These are phyloP conservation scores for Melanophora roralis DNA, from an alignment of 2,888 invertebrate genomes.

Conservation along the genomic window DNA sequence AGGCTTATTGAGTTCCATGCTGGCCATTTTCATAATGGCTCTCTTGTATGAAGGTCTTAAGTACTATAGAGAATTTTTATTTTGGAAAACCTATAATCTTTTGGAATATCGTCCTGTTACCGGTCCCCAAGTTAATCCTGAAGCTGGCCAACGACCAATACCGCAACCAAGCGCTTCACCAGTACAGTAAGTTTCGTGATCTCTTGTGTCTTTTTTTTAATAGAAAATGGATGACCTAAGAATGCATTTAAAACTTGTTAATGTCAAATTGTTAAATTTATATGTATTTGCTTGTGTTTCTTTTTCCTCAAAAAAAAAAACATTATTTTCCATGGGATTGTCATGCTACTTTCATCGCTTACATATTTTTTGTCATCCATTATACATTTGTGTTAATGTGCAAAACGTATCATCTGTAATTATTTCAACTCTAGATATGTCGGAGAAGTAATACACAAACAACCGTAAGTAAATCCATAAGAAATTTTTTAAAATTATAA, in stretches of 20 bases:
- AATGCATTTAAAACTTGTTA: too few relatives aligned
- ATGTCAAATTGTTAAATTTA: constrained; percentile 40
- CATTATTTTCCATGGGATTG: not conserved
- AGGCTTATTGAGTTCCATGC: constrained; percentile 91
- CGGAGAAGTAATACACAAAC: constrained; percentile 84
- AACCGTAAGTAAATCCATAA: constrained; percentile 81
- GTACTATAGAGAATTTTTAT: constrained; percentile 85
- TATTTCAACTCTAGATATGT: constrained; percentile 79
- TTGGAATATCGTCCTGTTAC: constrained; percentile 90
- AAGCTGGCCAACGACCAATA: constrained; percentile 81
- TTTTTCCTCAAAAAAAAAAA: constrained; percentile 24
- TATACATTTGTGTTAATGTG: constrained; percentile 20
- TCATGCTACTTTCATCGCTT: constrained; percentile 43
- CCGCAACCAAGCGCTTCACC: constrained; percentile 78
- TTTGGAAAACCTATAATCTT: constrained; percentile 91
- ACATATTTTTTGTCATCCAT: constrained; percentile 41
- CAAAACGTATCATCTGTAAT: constrained; percentile 63
- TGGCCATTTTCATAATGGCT: constrained; percentile 94
- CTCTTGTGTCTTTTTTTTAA: constrained; percentile 61
- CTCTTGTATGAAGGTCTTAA: constrained; percentile 93
- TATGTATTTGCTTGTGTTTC: constrained; percentile 50
- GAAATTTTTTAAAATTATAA: not conserved
- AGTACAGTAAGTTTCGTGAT: constrained; percentile 83
- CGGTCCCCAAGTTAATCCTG: constrained; percentile 79
- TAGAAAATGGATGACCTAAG: too few relatives aligned